Conservation (phyloP, 2,888 invertebrate species). For the Lasioglossum zephyrum region DNA sequence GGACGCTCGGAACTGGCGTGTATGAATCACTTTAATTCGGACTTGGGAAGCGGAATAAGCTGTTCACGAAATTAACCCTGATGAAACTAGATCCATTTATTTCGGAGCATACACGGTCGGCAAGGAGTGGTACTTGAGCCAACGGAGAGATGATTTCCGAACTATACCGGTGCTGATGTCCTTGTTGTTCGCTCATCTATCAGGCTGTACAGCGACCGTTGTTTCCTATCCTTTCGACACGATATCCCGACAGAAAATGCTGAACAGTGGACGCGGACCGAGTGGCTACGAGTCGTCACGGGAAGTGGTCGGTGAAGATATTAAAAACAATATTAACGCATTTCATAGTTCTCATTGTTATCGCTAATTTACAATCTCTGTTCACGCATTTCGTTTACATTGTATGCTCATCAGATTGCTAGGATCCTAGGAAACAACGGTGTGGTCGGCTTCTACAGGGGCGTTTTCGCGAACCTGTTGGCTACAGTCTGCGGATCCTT, state of each 20-base stretch:
- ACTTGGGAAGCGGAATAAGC: background rate
- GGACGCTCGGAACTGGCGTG: too few species aligned
- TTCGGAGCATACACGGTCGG: constrained; percentile 34
- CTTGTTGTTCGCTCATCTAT: constrained; percentile 27
- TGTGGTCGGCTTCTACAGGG: constrained; percentile 39
- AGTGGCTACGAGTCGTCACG: background rate
- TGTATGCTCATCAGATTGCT: constrained; percentile 10
- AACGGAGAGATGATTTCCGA: background rate
- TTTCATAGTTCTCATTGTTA: background rate
- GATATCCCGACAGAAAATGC: constrained; percentile 52
- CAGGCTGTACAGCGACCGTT: constrained; percentile 18
- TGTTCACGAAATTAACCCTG: background rate
- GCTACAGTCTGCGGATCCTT: constrained; percentile 40
- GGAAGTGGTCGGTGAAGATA: constrained; percentile 34
- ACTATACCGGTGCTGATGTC: constrained; percentile 32
- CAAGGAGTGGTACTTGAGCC: constrained; percentile 26
- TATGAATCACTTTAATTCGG: background rate
- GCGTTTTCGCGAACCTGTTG: constrained; percentile 44
- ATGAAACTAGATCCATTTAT: constrained; percentile 32
- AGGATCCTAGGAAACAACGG: constrained; percentile 40
- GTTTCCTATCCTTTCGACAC: constrained; percentile 59
- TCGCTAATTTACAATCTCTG: background rate
- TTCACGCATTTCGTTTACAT: background rate
- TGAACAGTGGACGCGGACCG: constrained; percentile 40
- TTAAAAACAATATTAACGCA: background rate